Evolutionary conservation across 2,113 vertebrate species (phyloP), one percentile per base, ranked within the genome.

Genomic region (Pangasianodon hypophthalmus): DNA sequence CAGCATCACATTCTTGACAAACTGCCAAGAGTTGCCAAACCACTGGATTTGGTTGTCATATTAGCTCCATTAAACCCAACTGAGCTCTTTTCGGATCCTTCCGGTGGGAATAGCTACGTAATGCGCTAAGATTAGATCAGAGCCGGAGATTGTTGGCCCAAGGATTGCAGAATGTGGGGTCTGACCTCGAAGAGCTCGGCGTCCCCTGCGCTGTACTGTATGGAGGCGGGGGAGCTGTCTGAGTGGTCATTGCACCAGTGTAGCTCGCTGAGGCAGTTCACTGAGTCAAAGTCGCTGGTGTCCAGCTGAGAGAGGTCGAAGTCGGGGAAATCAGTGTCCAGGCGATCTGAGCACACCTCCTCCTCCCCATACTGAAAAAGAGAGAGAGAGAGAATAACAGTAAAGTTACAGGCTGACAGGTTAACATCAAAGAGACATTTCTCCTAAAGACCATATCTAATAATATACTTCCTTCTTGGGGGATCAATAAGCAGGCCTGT

Each of bases 281-380:
- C 96, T 0, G 98, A 97, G 96, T 99, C 98, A 2, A 99, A 98
- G 95, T 99, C 98, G 0, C 96, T 95, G 93, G 97, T 93, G 58
- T 99, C 98, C 97, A 99, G 96, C 96, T 98, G 98, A 88, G 98
- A 99, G 75, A 99, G 96, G 96, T 99, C 98, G 21, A 99, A 98
- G 96, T 99, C 98, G 0, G 98, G 96, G 93, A 99, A 98, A 93
- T 99, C 98, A 0, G 97, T 96, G 86, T 97, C 98, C 93, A 99
- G 95, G 41, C 97, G 97, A 93, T 98, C 98, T 88, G 98, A 97
- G 37, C 97, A 85, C 96, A 97, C 92, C 95, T 98, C 94, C 90
- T 96, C 97, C 92, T 96, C 97, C 94, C 95, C 96, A 96, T 96
- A 96, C 98, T 99, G 95, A 93, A 0, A 80, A 77, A 93, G 92